Percentiles rank a stretch among this genome's conserved stretches.
Evolutionary conservation across 2,113 vertebrate genomes (phyloP).

Genomic region (Motacilla alba): DNA sequence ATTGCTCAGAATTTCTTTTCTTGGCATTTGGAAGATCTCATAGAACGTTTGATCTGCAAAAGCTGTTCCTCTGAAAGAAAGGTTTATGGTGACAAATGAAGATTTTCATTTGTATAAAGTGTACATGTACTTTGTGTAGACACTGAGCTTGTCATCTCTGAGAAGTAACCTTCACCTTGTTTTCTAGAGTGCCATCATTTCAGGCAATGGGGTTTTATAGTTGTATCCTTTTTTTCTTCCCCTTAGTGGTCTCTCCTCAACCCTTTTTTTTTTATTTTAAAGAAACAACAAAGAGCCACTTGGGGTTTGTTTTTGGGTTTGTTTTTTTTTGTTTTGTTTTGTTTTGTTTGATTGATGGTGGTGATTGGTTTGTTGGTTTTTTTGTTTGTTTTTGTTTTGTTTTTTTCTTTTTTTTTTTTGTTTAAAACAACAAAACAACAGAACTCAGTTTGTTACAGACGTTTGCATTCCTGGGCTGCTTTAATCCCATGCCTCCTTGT

Average conservation of each 20-base stretch:
- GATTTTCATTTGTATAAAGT: conserved; percentile 72
- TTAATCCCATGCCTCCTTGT: conserved; percentile 51
- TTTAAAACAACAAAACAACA: not conserved
- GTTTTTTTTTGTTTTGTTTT: not conserved
- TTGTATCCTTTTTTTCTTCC: conserved; percentile 55
- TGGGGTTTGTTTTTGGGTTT: not conserved
- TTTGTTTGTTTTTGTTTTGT: not conserved
- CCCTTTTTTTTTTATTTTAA: not conserved
- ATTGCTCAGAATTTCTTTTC: conserved; percentile 65
- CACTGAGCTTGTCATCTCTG: conserved; percentile 68
- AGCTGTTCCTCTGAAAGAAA: conserved; percentile 67
- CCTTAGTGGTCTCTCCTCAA: not conserved
- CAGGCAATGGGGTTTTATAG: conserved; percentile 63
- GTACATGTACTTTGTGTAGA: conserved; percentile 69
- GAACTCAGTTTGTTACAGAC: conserved; percentile 20
- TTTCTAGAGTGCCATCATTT: conserved; percentile 70
- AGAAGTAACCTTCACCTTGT: conserved; percentile 58
- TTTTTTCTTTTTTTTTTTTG: not conserved
- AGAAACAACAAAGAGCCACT: conserved; percentile 25
- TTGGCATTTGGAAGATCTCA: conserved; percentile 64
- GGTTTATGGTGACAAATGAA: conserved; percentile 71
- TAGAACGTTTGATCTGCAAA: conserved; percentile 67
- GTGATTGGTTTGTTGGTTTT: not conserved
- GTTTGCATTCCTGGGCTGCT: conserved; percentile 65
- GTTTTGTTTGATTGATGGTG: not conserved